phyloP scores from a whole-genome alignment of 2,113 vertebrate species.

The Pterocles burchelli region DNA sequence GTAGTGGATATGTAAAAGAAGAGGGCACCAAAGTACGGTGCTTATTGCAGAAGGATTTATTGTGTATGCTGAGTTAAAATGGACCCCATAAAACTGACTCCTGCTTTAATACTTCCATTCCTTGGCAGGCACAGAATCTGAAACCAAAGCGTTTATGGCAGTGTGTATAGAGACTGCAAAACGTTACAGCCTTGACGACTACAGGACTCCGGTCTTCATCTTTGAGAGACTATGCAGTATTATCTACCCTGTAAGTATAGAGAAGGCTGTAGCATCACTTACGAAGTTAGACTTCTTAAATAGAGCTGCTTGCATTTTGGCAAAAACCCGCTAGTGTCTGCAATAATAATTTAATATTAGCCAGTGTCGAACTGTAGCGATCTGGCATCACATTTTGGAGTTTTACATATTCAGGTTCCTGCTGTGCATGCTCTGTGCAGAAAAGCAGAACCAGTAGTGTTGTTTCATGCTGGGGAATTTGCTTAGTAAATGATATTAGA shows the following conservation, averaged over 20 bases:
- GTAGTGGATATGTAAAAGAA: neutral
- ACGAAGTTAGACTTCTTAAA: rapidly evolving
- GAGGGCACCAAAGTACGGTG: neutral
- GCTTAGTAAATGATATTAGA: neutral
- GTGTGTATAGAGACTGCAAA: constrained; percentile 99
- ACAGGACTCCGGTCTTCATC: constrained; percentile 98
- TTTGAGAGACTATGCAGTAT: constrained; percentile 98
- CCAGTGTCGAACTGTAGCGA: neutral
- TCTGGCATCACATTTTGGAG: rapidly evolving
- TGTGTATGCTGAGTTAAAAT: neutral
- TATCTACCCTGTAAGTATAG: constrained; percentile 91
- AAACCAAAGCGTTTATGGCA: constrained; percentile 99
- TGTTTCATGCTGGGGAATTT: neutral
- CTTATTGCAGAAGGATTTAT: neutral
- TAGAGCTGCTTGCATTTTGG: neutral
- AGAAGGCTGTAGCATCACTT: neutral
- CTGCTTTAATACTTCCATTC: neutral
- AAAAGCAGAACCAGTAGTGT: neutral
- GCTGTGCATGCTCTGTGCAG: neutral
- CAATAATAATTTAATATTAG: neutral
- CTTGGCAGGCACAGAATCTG: constrained; percentile 91
- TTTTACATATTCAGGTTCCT: neutral
- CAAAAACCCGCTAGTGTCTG: rapidly evolving
- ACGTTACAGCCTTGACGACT: constrained; percentile 95
- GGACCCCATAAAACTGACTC: neutral